Evolutionary conservation across 2,888 invertebrate species (phyloP).

Genomic region (Athalia cordata): DNA sequence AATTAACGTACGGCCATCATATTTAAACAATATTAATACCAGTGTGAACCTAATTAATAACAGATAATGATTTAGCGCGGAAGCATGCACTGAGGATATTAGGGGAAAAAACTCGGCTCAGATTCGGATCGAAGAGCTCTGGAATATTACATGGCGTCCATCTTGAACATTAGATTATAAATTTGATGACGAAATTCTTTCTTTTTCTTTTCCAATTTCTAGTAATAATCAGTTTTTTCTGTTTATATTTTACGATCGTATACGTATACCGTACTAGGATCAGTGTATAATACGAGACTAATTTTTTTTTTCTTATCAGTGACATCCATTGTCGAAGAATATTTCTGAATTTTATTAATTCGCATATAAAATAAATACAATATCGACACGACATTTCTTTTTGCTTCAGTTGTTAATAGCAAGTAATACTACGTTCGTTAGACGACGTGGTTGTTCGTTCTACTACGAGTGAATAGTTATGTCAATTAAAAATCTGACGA

Average conservation of each 20-base stretch:
- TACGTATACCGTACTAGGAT: too few species aligned
- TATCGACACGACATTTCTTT: too few species aligned
- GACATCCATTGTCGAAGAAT: too few species aligned
- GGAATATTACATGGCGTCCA: conserved; percentile 48
- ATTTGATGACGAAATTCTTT: not conserved
- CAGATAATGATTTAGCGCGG: conserved; percentile 66
- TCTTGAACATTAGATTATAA: conserved; percentile 30
- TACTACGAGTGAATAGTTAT: not conserved
- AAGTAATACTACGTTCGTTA: not conserved
- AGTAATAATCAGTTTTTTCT: not conserved
- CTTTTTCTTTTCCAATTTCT: too few species aligned
- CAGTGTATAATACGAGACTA: too few species aligned
- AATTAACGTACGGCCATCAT: conserved; percentile 61
- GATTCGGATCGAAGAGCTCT: conserved; percentile 69
- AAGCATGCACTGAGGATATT: conserved; percentile 70
- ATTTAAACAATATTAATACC: conserved; percentile 71
- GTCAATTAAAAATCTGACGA: not conserved
- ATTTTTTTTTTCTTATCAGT: too few species aligned
- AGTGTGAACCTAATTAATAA: conserved; percentile 58
- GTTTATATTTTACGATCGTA: not conserved
- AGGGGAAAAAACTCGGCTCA: conserved; percentile 63
- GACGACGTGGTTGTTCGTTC: not conserved
- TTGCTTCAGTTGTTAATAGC: too few species aligned
- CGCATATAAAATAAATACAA: too few species aligned
- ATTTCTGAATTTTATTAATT: too few species aligned